These are phyloP conservation scores for Gnatocerus cornutus DNA, from an alignment of 2,888 invertebrate species.

Conservation along the genomic window DNA sequence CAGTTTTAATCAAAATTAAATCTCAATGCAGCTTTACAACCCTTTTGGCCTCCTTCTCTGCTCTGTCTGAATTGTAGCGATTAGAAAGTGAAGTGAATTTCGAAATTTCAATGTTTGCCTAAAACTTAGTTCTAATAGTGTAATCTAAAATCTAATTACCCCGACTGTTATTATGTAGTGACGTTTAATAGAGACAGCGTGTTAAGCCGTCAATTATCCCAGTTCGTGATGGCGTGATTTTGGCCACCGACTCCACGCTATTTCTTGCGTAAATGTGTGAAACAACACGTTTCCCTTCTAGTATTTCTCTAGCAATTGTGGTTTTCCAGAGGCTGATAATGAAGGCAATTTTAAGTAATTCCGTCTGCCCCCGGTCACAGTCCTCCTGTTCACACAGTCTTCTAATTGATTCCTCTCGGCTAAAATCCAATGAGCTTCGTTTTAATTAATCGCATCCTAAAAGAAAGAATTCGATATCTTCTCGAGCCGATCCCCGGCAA, in stretches of 20 bases:
- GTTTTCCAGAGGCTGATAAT: conserved; percentile 10
- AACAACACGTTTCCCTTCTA: conserved; percentile 18
- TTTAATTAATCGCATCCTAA: conserved; percentile 18
- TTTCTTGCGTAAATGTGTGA: conserved; percentile 8
- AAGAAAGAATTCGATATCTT: conserved; percentile 10
- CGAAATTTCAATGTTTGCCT: no score
- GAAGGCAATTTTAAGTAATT: not conserved
- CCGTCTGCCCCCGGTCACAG: not conserved
- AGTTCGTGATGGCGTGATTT: conserved; percentile 29
- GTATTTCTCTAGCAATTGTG: conserved; percentile 1
- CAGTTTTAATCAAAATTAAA: no score
- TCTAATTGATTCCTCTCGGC: not conserved
- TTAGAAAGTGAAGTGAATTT: no score
- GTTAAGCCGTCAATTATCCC: conserved; percentile 20
- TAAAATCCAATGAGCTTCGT: not conserved
- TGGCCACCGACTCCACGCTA: conserved; percentile 10
- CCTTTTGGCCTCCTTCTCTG: no score
- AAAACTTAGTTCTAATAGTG: no score
- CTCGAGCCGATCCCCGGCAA: conserved; percentile 40
- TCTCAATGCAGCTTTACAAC: no score
- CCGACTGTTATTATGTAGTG: no score
- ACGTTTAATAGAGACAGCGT: conserved; percentile 11
- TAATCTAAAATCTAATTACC: no score
- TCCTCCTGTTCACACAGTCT: no score
- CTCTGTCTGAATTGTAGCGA: no score